Percentiles rank a stretch among this genome's conserved stretches.
These are phyloP conservation scores for Hypanus sabinus DNA, from an alignment of 2,113 vertebrate genomes.

Conservation along the genomic window DNA sequence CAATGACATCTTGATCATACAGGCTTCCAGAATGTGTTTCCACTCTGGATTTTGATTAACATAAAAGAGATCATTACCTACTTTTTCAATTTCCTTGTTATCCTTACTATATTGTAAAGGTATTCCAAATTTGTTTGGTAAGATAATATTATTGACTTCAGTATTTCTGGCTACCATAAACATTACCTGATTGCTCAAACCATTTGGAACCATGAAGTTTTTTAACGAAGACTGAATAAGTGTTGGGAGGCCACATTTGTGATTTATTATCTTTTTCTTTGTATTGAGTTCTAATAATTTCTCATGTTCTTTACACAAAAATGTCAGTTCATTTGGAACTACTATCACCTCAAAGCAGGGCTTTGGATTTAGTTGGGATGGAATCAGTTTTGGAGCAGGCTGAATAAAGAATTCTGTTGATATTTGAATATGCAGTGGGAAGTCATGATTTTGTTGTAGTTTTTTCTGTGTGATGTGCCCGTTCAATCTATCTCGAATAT, in stretches of 20 bases:
- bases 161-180: background rate
- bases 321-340: background rate
- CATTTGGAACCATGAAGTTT: background rate
- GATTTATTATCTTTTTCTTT: slow-evolving; percentile 29
- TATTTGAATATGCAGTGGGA: background rate
- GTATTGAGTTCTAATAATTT: slow-evolving; percentile 19
- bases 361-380: background rate
- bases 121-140: background rate
- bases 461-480: slow-evolving; percentile 34
- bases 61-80: background rate
- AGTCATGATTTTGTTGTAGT: slow-evolving; percentile 8
- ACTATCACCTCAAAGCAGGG: background rate
- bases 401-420: background rate
- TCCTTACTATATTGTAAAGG: background rate
- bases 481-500: background rate
- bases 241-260: slow-evolving; percentile 9
- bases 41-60: background rate
- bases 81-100: background rate
- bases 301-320: background rate
- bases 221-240: slow-evolving; percentile 22
- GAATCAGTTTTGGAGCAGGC: slow-evolving; percentile 13
- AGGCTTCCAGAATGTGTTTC: background rate
- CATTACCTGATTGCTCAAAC: background rate
- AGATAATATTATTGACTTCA: background rate
- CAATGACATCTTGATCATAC: background rate